Evolutionary conservation across 2,888 invertebrate species (phyloP).

Genomic region (Esperia sulphurella): DNA sequence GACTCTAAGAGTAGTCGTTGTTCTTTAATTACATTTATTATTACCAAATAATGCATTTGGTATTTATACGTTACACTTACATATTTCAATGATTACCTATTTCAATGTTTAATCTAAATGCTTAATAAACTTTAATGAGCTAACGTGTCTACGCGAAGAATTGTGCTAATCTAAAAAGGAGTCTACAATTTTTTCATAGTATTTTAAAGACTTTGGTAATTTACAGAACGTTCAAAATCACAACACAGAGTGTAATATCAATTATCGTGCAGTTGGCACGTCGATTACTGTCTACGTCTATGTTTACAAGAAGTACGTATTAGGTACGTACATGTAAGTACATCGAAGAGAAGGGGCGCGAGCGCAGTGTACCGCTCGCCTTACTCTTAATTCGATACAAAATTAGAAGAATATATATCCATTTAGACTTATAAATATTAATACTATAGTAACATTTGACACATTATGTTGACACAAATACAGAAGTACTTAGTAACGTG

Average conservation of each 20-base stretch:
- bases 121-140: constrained; percentile 63
- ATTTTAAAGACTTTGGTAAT: constrained; percentile 71
- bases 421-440: constrained; percentile 74
- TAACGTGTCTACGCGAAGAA: constrained; percentile 77
- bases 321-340: constrained; percentile 41
- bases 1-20: constrained; percentile 70
- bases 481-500: constrained; percentile 54
- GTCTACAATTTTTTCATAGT: constrained; percentile 67
- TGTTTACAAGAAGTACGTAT: constrained; percentile 60
- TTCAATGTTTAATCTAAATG: constrained; percentile 67
- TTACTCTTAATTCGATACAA: constrained; percentile 51
- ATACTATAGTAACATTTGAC: constrained; percentile 60
- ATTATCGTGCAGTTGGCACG: constrained; percentile 74
- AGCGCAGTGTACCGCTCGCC: constrained; percentile 12
- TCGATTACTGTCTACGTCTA: constrained; percentile 52
- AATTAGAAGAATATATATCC: constrained; percentile 79
- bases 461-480: constrained; percentile 63
- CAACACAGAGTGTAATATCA: constrained; percentile 81
- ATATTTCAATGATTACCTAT: constrained; percentile 62
- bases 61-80: constrained; percentile 63
- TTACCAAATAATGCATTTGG: constrained; percentile 72
- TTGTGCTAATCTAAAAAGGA: constrained; percentile 77
- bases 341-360: constrained; percentile 24
- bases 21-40: constrained; percentile 27
- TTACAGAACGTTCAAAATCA: constrained; percentile 80